Evolutionary conservation across 2,888 invertebrate species (phyloP), one percentile per base, ranked within the genome.

Genomic region (Aspidiotus destructor): DNA sequence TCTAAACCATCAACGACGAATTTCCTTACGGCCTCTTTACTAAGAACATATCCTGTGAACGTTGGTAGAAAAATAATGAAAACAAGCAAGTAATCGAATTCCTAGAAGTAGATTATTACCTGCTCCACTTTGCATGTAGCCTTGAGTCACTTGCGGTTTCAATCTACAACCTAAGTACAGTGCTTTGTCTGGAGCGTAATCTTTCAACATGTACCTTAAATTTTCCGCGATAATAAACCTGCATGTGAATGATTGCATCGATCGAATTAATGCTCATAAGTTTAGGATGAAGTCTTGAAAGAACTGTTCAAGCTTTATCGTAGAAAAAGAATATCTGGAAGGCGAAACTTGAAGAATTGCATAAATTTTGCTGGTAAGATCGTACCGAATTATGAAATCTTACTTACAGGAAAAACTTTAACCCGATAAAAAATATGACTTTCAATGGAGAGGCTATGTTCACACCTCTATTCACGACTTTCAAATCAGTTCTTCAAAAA

Each of bases 221-320:
- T 99, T 99, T 79, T 99, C 98, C 53, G 98, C 84, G 53, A 99
- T 83, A 40, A 96, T 92, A 77, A 93, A 97, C 44, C 90, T 91
- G 76, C 10, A 80, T 7, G 41, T 28, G 28, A 6, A 3, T 2
- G 3, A 17, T 58, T 58, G 3, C 16, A 11, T 13, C 13, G 15
- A 13, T 16, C 28, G 6, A 13, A 16, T 52, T n/a, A 5, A 13
- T 13, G 15, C n/a, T 13, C 16, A n/a, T n/a, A n/a, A n/a, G n/a
- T n/a, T n/a, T n/a, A n/a, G n/a, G n/a, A n/a, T n/a, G n/a, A n/a
- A n/a, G n/a, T n/a, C n/a, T n/a, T n/a, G 41, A 41, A 53, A 28
- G 28, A 28, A 28, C 5, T 28, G 5, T 28, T 5, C 28, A 28
- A 28, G 28, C 28, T 28, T 28, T 28, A 28, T 28, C 5, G 5